Evolutionary conservation across 2,888 invertebrate species (phyloP), one percentile per base, ranked within the genome.

Genomic region (Parnassius glacialis): DNA sequence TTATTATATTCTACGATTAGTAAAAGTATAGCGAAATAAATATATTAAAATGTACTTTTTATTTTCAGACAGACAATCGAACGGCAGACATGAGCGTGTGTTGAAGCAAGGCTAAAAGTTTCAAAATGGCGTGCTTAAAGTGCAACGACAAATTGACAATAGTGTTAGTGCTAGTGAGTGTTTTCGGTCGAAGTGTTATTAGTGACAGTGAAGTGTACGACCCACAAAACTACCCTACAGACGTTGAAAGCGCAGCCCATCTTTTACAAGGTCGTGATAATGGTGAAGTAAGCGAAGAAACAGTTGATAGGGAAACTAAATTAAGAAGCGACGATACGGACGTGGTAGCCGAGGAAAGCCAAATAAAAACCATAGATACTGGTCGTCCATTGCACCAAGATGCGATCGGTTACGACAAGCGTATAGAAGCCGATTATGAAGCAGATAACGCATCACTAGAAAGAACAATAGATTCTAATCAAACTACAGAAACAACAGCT

Each of bases 91-190:
- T 55, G 57, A 48, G 50, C 11, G 20, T 9, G 48, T 52, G 13
- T 13, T 56, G n/a, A 60, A 43, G 13, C 7, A 12, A n/a, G 12
- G 51, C 12, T 1, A 52, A 52, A 9, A 13, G 9, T 10, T 41
- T 3, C 16, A 57, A 61, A 43, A 62, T 62, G 61, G 61, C 53
- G 43, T 9, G 10, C 5, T 16, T 25, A 10, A 59, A 13, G 2
- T n/a, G 43, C 10, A 47, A 25, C 47, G 42, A 53, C 43, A 53
- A 48, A 62, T 42, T 57, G 53, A 53, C 53, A 57, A 48, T 57
- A 43, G 55, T 56, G 34, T 42, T 62, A 34, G 53, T 62, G 42
- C 11, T 62, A 42, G 52, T 50, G 44, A 62, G 57, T 53, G 47
- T 57, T 42, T 1, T 62, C n/a, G 44, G 20, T 11, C 9, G 13